Percentiles rank a stretch among this genome's conserved stretches.
These are phyloP conservation scores for Merodon equestris DNA, from an alignment of 2,888 invertebrate species.

Conservation along the genomic window DNA sequence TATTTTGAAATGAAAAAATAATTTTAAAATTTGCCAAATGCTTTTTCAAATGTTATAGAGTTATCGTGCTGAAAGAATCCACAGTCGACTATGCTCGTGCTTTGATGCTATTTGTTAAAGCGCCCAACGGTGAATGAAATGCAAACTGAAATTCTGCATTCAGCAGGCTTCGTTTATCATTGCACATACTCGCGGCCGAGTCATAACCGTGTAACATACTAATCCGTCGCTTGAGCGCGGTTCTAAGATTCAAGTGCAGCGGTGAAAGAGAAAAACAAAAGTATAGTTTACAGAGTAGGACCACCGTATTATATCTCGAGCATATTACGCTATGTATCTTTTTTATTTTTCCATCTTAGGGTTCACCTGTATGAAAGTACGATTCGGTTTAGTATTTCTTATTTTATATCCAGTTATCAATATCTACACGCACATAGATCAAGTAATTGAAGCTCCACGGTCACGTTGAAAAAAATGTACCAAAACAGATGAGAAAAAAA, in stretches of 20 bases:
- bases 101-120: constrained; percentile 50
- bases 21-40: too few species aligned
- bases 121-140: constrained; percentile 63
- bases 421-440: too few species aligned
- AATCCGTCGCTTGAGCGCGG: constrained; percentile 43
- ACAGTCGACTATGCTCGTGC: constrained; percentile 1
- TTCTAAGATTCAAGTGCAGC: constrained; percentile 59
- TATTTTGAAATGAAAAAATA: too few species aligned
- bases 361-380: background rate
- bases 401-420: background rate
- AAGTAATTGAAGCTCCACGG: too few species aligned
- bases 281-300: constrained; percentile 14
- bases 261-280: constrained; percentile 41
- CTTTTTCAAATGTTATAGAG: too few species aligned
- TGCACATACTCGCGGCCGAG: constrained; percentile 21
- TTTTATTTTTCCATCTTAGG: background rate
- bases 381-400: background rate
- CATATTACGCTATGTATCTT: constrained; percentile 8
- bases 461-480: too few species aligned
- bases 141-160: constrained; percentile 49
- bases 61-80: constrained; percentile 1
- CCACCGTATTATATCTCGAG: constrained; percentile 43
- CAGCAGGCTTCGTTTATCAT: constrained; percentile 24
- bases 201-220: constrained; percentile 33
- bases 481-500: too few species aligned